Evolutionary conservation across 2,888 invertebrate genomes (phyloP), one percentile per base, ranked within the genome.

Genomic region (Ephialtes manifestator): DNA sequence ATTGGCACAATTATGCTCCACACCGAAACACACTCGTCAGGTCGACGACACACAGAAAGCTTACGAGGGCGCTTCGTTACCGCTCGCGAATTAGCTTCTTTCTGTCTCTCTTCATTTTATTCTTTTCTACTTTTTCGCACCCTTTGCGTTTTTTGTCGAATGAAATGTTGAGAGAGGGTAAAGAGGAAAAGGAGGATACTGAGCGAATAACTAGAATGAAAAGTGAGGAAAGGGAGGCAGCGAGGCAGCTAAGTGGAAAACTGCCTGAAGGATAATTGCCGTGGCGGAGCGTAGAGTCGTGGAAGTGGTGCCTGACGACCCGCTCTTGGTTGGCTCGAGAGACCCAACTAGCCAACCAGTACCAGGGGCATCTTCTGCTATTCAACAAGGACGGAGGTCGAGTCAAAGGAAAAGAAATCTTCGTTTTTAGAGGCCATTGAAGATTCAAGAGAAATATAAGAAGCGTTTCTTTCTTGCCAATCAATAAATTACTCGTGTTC

Each of bases 261-360:
- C 89, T 88, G 90, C 89, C 89, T 87, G 89, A 88, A 91, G 89
- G 91, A 92, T 92, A 92, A 92, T 92, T 92, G 91, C 91, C 86
- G 88, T 88, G 88, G 88, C 88, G 65, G 58, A 82, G 43, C 60
- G 79, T 68, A 31, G 46, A 79, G 39, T 82, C 79, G 75, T 65
- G 79, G 65, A 65, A 65, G 55, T 78, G 58, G 81, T 79, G 46
- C 65, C 53, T 53, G 80, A 53, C 80, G 87, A 84, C 78, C 76
- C 71, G 55, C 43, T 78, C 60, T 43, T 77, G 65, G 75, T 71
- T 39, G 74, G 70, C 60, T 53, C 46, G 85, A 82, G 67, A 74
- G 71, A 82, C 51, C 58, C 70, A 81, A 75, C 76, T 81, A 70
- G 67, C 67, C 82, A 79, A 78, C 77, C 48, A 71, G 74, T 63